These are phyloP conservation scores for Drosophila kohkoa DNA, from an alignment of 1,140 invertebrate genomes.

Conservation along the genomic window DNA sequence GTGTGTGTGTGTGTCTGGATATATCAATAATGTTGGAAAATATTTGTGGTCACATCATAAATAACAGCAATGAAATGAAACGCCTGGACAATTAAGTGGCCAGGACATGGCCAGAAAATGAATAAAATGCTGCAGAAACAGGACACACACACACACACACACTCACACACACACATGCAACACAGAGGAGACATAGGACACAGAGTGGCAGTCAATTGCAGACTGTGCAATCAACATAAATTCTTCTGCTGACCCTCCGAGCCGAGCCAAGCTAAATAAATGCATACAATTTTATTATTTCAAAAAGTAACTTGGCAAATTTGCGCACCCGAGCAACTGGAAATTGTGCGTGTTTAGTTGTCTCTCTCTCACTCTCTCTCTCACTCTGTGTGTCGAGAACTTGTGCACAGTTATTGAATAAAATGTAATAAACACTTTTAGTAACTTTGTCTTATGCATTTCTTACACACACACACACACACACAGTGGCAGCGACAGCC, in stretches of 20 bases:
- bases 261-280: slow-evolving; percentile 39
- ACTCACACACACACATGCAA: neutral
- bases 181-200: slow-evolving; percentile 4
- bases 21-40: slow-evolving; percentile 71
- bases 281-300: slow-evolving; percentile 76
- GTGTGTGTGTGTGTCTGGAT: slow-evolving; percentile 8
- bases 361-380: neutral
- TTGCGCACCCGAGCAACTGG: slow-evolving; percentile 50
- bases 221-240: slow-evolving; percentile 74
- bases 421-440: slow-evolving; percentile 83
- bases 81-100: slow-evolving; percentile 72
- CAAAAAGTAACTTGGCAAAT: slow-evolving; percentile 70
- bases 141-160: slow-evolving; percentile 14
- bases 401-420: slow-evolving; percentile 73
- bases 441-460: slow-evolving; percentile 78
- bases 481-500: slow-evolving; percentile 36
- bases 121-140: neutral
- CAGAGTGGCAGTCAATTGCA: slow-evolving; percentile 40
- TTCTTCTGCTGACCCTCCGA: slow-evolving; percentile 38
- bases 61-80: slow-evolving; percentile 76
- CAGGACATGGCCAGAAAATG: slow-evolving; percentile 40
- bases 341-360: slow-evolving; percentile 19
- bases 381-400: slow-evolving; percentile 10
- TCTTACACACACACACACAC: slow-evolving; percentile 10
- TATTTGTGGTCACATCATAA: slow-evolving; percentile 76